These are phyloP conservation scores for Hyposoter didymator DNA, from an alignment of 2,888 invertebrate genomes.

Conservation along the genomic window DNA sequence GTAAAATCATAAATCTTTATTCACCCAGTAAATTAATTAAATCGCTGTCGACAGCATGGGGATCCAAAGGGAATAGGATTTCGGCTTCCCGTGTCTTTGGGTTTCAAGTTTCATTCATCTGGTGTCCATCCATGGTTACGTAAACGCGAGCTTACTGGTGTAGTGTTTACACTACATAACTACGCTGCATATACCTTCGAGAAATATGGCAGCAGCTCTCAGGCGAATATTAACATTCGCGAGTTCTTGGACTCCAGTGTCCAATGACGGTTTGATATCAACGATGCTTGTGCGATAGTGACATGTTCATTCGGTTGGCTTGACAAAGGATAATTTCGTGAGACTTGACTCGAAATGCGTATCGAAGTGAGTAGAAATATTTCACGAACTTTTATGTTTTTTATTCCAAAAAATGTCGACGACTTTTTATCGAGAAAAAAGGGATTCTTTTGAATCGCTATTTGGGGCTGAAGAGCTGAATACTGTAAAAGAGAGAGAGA, in stretches of 20 bases:
- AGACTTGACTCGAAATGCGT: background rate
- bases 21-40: slow-evolving; percentile 71
- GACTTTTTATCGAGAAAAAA: background rate
- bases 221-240: background rate
- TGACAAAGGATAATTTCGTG: no score
- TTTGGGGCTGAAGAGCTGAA: background rate
- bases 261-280: background rate
- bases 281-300: background rate
- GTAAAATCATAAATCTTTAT: slow-evolving; percentile 20
- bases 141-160: slow-evolving; percentile 21
- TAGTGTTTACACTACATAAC: background rate
- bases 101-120: slow-evolving; percentile 69
- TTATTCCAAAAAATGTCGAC: no score
- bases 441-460: background rate
- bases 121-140: slow-evolving; percentile 55
- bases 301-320: no score
- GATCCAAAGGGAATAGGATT: slow-evolving; percentile 31
- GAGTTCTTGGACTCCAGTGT: background rate
- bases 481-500: background rate
- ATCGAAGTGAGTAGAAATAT: no score
- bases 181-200: background rate
- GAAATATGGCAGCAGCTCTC: background rate
- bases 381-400: no score
- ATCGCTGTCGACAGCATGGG: slow-evolving; percentile 72
- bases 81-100: slow-evolving; percentile 62